Conservation (phyloP, 2,888 invertebrate genomes). For the Rhagium mordax region DNA sequence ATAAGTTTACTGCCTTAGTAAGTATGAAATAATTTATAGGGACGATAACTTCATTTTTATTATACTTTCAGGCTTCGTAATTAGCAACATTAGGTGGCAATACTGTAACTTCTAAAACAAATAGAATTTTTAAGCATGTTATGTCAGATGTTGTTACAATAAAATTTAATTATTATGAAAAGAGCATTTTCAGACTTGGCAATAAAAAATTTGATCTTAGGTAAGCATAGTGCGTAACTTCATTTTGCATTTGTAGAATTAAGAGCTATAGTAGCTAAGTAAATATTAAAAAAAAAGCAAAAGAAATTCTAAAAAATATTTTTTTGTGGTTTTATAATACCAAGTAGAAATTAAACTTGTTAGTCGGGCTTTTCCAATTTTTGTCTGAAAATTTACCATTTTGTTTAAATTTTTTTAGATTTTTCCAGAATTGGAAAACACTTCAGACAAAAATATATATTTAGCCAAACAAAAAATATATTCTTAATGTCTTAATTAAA, state of each 20-base stretch:
- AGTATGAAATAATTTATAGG: not conserved
- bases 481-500: not conserved
- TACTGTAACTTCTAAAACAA: not conserved
- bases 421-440: too few species aligned
- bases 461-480: too few species aligned
- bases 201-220: not conserved
- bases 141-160: not conserved
- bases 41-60: not conserved
- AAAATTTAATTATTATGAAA: conserved; percentile 1
- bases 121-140: not conserved
- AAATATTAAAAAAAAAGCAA: not conserved
- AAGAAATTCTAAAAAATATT: too few species aligned
- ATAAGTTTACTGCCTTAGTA: not conserved
- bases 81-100: not conserved
- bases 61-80: not conserved
- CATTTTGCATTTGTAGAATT: not conserved
- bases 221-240: not conserved
- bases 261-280: not conserved
- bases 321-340: too few species aligned
- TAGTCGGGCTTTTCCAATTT: too few species aligned
- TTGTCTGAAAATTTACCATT: too few species aligned
- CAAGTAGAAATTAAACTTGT: too few species aligned
- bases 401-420: too few species aligned
- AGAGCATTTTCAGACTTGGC: not conserved
- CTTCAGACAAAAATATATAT: too few species aligned